These are phyloP conservation scores for Drosophila trapezifrons DNA, from an alignment of 1,140 invertebrate genomes.

Conservation along the genomic window DNA sequence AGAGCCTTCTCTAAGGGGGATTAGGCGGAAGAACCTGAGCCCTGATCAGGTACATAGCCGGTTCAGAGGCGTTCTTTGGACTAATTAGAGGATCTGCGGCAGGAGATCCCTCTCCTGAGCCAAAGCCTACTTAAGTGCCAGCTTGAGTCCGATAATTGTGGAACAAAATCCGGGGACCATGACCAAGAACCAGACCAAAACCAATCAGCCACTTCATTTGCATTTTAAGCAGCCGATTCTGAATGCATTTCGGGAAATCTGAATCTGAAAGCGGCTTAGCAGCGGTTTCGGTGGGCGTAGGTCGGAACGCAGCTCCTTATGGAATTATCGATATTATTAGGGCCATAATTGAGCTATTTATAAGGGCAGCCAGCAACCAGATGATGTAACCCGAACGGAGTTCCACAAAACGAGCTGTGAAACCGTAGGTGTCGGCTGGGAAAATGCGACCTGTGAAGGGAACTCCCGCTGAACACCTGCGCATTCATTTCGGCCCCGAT, in stretches of 20 bases:
- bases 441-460: constrained; percentile 45
- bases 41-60: constrained; percentile 21
- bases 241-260: constrained; percentile 34
- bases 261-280: constrained; percentile 59
- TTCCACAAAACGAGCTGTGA: constrained; percentile 68
- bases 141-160: constrained; percentile 59
- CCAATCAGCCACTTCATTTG: constrained; percentile 80
- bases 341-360: constrained; percentile 79
- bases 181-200: constrained; percentile 54
- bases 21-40: constrained; percentile 32
- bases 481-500: constrained; percentile 28
- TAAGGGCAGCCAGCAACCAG: constrained; percentile 27
- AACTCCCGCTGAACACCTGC: constrained; percentile 62
- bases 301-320: constrained; percentile 19
- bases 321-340: constrained; percentile 77
- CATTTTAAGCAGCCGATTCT: constrained; percentile 59
- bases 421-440: constrained; percentile 71
- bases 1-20: constrained; percentile 47
- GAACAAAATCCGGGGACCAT: constrained; percentile 21
- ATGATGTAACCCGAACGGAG: constrained; percentile 46
- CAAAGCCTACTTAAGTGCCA: constrained; percentile 61
- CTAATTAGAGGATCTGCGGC: constrained; percentile 66
- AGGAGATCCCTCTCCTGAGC: constrained; percentile 10
- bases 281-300: constrained; percentile 50
- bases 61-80: constrained; percentile 37